Percentiles rank a stretch among this genome's conserved stretches.
These are phyloP conservation scores for Molorchus minor DNA, from an alignment of 2,888 invertebrate species.

Conservation along the genomic window DNA sequence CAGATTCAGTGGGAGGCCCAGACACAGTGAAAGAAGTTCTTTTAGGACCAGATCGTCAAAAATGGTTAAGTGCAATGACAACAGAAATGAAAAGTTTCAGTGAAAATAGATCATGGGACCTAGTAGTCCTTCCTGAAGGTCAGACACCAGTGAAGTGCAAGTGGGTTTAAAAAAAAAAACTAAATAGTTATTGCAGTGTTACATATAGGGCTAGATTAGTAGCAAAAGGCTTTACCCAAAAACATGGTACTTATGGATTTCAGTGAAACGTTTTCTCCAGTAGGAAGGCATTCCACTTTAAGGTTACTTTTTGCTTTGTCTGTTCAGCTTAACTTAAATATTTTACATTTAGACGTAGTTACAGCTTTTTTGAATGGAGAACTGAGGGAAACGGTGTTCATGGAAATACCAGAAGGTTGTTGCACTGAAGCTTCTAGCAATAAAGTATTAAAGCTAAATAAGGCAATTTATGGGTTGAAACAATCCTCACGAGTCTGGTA, in stretches of 20 bases:
- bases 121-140: too few species aligned
- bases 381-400: conserved; percentile 10
- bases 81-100: too few species aligned
- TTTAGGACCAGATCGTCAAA: not conserved
- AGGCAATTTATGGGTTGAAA: conserved; percentile 6
- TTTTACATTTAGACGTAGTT: conserved; percentile 5
- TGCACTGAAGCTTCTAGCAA: not conserved
- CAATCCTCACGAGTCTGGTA: conserved; percentile 7
- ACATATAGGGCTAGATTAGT: too few species aligned
- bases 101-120: too few species aligned
- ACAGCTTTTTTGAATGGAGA: conserved; percentile 23
- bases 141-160: too few species aligned
- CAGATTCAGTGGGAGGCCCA: conserved; percentile 19
- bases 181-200: too few species aligned
- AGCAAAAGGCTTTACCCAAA: too few species aligned
- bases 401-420: conserved; percentile 25
- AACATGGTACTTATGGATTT: too few species aligned
- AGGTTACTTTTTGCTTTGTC: too few species aligned
- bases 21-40: not conserved
- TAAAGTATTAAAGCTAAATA: not conserved
- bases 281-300: conserved; percentile 9
- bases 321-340: conserved; percentile 4
- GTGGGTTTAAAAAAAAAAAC: too few species aligned
- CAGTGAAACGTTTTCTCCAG: too few species aligned
- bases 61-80: not conserved